Percentiles rank a stretch among this genome's conserved stretches.
These are phyloP conservation scores for Anarrhichthys ocellatus DNA, from an alignment of 2,113 vertebrate genomes.

Conservation along the genomic window DNA sequence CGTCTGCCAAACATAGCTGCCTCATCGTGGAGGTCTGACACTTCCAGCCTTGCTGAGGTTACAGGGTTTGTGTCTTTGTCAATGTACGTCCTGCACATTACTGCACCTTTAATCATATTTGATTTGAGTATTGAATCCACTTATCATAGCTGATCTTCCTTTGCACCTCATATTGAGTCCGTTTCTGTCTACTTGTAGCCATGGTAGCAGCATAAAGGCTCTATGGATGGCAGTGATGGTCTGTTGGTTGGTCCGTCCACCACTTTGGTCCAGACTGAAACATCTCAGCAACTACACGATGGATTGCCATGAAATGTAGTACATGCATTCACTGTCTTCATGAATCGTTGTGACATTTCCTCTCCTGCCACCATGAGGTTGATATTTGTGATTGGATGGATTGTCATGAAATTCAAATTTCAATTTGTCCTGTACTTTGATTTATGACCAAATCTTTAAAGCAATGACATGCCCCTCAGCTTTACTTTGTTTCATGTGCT, in stretches of 20 bases:
- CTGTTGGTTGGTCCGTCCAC: neutral
- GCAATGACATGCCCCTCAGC: neutral
- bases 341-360: neutral
- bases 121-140: neutral
- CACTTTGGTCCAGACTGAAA: neutral
- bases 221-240: neutral
- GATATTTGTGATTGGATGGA: neutral
- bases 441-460: neutral
- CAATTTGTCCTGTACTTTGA: neutral
- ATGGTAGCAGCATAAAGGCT: neutral
- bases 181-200: neutral
- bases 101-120: slow-evolving; percentile 1
- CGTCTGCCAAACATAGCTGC: slow-evolving; percentile 50
- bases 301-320: neutral
- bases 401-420: neutral
- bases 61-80: slow-evolving; percentile 10
- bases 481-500: neutral
- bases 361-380: neutral
- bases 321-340: neutral
- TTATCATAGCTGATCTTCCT: neutral
- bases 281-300: neutral
- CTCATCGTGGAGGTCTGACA: slow-evolving; percentile 33
- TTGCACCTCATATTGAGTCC: neutral
- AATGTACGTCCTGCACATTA: neutral
- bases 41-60: slow-evolving; percentile 11